A percentile compares a stretch with the other conserved stretches of the same genome.
Conservation (phyloP, 2,797 vertebrate genomes). For the Aselliscus stoliczkanus region DNA sequence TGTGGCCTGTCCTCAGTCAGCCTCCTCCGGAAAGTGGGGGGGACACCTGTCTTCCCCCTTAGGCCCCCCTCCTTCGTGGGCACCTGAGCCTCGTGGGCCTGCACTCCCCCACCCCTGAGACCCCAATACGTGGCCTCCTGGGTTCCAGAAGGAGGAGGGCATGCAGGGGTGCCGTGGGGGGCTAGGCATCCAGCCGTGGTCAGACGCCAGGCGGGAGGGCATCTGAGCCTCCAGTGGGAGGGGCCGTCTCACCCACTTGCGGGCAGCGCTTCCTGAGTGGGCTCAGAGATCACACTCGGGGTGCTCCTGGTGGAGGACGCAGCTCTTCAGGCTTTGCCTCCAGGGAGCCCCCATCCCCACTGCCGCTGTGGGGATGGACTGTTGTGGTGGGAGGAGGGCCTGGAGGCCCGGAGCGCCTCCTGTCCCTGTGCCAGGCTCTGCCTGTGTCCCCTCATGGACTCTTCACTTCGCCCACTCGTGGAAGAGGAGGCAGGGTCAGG, state of each 20-base stretch:
- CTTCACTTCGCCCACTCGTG: background rate
- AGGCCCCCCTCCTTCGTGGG: too few relatives aligned
- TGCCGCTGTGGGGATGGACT: background rate
- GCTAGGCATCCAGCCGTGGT: too few relatives aligned
- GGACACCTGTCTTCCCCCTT: background rate
- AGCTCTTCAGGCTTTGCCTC: background rate
- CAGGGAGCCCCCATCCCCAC: rapidly evolving
- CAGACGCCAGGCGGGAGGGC: too few relatives aligned
- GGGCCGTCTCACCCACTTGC: background rate
- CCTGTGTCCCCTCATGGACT: rapidly evolving
- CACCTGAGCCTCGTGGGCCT: rapidly evolving
- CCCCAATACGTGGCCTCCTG: background rate
- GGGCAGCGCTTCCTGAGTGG: rapidly evolving
- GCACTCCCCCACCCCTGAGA: rapidly evolving
- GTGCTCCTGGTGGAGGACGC: background rate
- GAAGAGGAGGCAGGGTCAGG: background rate
- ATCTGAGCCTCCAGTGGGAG: background rate
- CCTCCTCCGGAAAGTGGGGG: background rate
- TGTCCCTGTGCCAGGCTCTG: background rate
- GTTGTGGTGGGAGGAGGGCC: background rate
- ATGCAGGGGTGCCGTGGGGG: background rate
- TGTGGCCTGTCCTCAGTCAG: background rate
- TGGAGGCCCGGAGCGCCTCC: background rate
- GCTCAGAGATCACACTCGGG: rapidly evolving
- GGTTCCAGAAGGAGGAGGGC: background rate